Evolutionary conservation across 2,113 vertebrate genomes (phyloP).

Genomic region (Propithecus coquereli): DNA sequence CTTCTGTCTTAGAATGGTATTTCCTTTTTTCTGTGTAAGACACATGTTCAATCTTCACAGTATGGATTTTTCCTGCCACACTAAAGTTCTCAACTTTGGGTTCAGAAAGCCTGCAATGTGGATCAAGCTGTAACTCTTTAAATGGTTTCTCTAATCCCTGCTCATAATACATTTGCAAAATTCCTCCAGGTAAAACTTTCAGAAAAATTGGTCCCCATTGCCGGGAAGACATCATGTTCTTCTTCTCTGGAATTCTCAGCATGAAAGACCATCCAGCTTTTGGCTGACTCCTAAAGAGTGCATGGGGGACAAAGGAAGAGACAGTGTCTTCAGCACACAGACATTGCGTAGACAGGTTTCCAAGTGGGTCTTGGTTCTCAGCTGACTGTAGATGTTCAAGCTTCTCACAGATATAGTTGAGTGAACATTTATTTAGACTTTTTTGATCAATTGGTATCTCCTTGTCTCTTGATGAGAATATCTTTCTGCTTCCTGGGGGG

Average conservation of each 20-base stretch:
- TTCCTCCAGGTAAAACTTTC: slow-evolving; percentile 88
- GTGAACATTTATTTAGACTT: slow-evolving; percentile 90
- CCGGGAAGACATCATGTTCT: slow-evolving; percentile 98
- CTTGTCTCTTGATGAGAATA: slow-evolving; percentile 67
- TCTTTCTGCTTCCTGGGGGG: slow-evolving; percentile 76
- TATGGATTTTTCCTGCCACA: slow-evolving; percentile 92
- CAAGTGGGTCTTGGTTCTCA: slow-evolving; percentile 54
- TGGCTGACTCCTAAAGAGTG: slow-evolving; percentile 88
- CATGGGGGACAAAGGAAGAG: slow-evolving; percentile 80
- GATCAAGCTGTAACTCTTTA: slow-evolving; percentile 93
- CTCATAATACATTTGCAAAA: slow-evolving; percentile 97
- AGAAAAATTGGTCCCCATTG: slow-evolving; percentile 98
- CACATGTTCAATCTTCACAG: slow-evolving; percentile 93
- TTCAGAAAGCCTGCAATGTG: slow-evolving; percentile 89
- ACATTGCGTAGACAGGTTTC: slow-evolving; percentile 58
- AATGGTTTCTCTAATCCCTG: slow-evolving; percentile 96
- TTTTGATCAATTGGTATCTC: slow-evolving; percentile 81
- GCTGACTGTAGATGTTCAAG: slow-evolving; percentile 87
- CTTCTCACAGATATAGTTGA: slow-evolving; percentile 91
- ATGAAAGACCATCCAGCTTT: slow-evolving; percentile 94
- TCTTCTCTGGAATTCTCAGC: slow-evolving; percentile 97
- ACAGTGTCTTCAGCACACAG: slow-evolving; percentile 37
- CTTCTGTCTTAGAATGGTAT: slow-evolving; percentile 92
- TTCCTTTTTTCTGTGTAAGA: slow-evolving; percentile 92
- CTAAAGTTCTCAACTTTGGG: slow-evolving; percentile 92